Percentiles rank a stretch among this genome's conserved stretches.
Evolutionary conservation across 2,888 invertebrate genomes (phyloP).

Genomic region (Morinoia aosen): DNA sequence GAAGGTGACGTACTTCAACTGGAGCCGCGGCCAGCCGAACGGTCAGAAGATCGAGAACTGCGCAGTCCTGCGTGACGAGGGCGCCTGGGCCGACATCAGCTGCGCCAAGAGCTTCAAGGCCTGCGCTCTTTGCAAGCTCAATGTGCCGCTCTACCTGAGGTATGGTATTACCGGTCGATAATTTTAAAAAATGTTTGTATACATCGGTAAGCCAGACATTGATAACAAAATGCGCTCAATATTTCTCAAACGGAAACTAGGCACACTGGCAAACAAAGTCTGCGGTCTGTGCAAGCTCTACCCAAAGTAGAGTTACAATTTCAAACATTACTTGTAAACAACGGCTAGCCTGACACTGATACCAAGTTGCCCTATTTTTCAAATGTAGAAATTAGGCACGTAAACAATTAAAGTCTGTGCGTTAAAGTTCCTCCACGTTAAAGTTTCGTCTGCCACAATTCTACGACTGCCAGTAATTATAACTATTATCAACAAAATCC

Average conservation of each 20-base stretch:
- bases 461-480: too few species aligned
- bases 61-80: conserved; percentile 62
- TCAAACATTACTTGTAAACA: background rate
- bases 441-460: too few species aligned
- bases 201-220: too few species aligned
- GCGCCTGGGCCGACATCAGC: conserved; percentile 59
- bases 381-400: background rate
- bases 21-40: conserved; percentile 61
- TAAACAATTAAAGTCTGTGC: too few species aligned
- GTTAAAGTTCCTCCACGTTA: too few species aligned
- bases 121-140: conserved; percentile 60
- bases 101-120: conserved; percentile 65
- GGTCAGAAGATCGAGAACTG: conserved; percentile 59
- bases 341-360: background rate
- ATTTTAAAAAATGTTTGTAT: too few species aligned
- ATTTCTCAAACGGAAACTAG: background rate
- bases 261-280: conserved; percentile 42
- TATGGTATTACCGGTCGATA: background rate
- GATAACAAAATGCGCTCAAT: background rate
- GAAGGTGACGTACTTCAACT: conserved; percentile 60
- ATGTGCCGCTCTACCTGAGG: conserved; percentile 62
- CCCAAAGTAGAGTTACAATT: background rate
- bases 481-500: too few species aligned
- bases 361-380: background rate
- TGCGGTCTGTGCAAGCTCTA: conserved; percentile 59